Base-by-base conservation (phyloP, 1,140 invertebrate species). In the Rhopalosiphum padi region DNA sequence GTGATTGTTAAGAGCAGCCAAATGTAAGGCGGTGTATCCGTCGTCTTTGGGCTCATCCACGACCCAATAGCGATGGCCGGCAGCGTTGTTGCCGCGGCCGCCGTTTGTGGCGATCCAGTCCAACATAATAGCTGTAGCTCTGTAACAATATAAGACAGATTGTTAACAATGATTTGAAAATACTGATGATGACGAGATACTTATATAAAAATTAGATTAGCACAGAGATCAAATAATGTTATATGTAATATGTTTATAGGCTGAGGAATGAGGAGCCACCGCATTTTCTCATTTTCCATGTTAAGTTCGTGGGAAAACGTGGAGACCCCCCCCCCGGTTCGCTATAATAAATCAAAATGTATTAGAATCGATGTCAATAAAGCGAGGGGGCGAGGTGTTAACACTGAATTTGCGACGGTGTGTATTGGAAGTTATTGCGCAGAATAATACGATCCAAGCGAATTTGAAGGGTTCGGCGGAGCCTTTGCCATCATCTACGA, bases 21-120 rank as follows among this genome's bases (percentile, higher is more conserved):
- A 96, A 95, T 99, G 99, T 25, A 99, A 96, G 1, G 99, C 98
- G 1, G 99, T 99, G 96, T 99, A 99, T 5, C 99, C 99, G 95
- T 99, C 99, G 95, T 99, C 98, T 95, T 99, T 99, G 95, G 99
- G 99, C 95, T 99, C 99, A 95, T 99, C 99, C 48, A 99, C 98
- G 94, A 99, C 98, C 99, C 99, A 99, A 4, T 97, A 97, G n/a
- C 98, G 96, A 15, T 98, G 37, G 98, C 48, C 55, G 15, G 53
- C 6, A 6, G 53, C 23, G 25, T 60, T 60, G 25, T 60, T 60
- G 55, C 55, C 55, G 2, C 55, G 60, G 60, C 99, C 96, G 1
- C 87, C 53, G 7, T 90, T 96, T 99, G 99, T 85, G 48, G 91
- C 91, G 11, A 93, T 93, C 82, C 82, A 53, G 97, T 97, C 94